A percentile compares a stretch with the other conserved stretches of the same genome.
Conservation (phyloP, 1,140 invertebrate genomes). For the Conus ventricosus region DNA sequence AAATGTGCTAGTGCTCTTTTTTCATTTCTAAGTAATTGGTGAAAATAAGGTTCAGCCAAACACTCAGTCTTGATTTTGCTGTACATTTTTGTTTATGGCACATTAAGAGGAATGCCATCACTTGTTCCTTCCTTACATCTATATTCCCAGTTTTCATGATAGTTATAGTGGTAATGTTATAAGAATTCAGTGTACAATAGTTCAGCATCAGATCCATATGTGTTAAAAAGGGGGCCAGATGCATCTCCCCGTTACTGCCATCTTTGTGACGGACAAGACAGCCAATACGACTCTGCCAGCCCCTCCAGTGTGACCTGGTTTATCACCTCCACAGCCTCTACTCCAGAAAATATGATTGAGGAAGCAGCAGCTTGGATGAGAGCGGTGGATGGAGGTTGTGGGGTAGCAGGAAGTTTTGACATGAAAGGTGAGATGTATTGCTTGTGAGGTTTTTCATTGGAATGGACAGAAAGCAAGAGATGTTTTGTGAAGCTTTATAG, state of each 20-base stretch:
- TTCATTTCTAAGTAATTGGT: too few relatives aligned
- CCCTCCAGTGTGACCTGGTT: conserved; percentile 63
- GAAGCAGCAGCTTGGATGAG: conserved; percentile 14
- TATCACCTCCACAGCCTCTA: conserved; percentile 55
- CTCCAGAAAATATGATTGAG: conserved; percentile 30
- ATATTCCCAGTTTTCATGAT: too few relatives aligned
- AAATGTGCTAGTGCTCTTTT: too few relatives aligned
- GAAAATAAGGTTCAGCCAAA: too few relatives aligned
- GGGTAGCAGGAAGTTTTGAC: conserved; percentile 53
- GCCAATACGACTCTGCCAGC: conserved; percentile 67
- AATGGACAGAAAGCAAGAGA: neutral
- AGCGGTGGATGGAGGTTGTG: neutral
- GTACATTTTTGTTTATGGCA: too few relatives aligned
- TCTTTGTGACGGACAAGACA: conserved; percentile 61
- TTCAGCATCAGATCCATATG: too few relatives aligned
- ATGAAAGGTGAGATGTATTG: conserved; percentile 58
- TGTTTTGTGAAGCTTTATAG: neutral
- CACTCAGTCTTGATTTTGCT: too few relatives aligned
- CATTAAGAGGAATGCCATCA: too few relatives aligned
- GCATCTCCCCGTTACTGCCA: conserved; percentile 57
- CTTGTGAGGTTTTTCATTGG: neutral
- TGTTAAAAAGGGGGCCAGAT: conserved; percentile 54
- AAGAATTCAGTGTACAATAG: too few relatives aligned
- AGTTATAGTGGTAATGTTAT: too few relatives aligned
- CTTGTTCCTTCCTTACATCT: too few relatives aligned